Base-by-base conservation (phyloP, 1,140 invertebrate genomes). In the Drosophila sulfurigaster region DNA sequence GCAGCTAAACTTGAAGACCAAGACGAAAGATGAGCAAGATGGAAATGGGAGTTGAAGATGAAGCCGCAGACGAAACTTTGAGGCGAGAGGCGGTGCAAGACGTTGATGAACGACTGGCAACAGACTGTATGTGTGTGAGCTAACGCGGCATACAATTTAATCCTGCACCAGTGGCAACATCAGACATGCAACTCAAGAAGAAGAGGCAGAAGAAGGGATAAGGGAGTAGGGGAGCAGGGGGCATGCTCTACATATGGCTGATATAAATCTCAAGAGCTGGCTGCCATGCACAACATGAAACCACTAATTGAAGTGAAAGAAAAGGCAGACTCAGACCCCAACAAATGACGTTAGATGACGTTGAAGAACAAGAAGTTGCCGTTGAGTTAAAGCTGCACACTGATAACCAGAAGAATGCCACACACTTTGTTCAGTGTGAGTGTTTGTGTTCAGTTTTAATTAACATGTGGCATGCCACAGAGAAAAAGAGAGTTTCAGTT, bases 221-320 rank as follows among this genome's bases (percentile, higher is more conserved):
- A 32, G 7, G 15, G 68, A 0, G 20, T 0, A 20, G 20, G 11
- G 7, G 28, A 28, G 3, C 1, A 13, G 16, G 30, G 11, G 16
- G 20, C 15, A 78, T 64, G 73, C 63, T 78, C 67, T 57, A 81
- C 80, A 87, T 88, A 79, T 79, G 80, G 67, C 60, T 81, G 78
- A 85, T 88, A 89, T 83, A 89, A 81, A 88, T 88, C 83, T 85
- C 80, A 89, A 89, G 83, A 89, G 70, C 72, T 59, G 71, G 60
- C 72, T 79, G 77, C 82, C 76, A 89, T 78, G 70, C 79, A 68
- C 75, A 88, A 88, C 83, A 88, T 85, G 83, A 85, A 89, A 85
- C 85, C 83, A 85, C 85, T 88, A 88, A 88, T 88, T 88, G 83
- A 88, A 89, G 81, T 79, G 83, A 88, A 89, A 79, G 80, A 82